Conservation (phyloP, 53 echinoderm and acorn worm genomes). For the Zoroaster sp. region DNA sequence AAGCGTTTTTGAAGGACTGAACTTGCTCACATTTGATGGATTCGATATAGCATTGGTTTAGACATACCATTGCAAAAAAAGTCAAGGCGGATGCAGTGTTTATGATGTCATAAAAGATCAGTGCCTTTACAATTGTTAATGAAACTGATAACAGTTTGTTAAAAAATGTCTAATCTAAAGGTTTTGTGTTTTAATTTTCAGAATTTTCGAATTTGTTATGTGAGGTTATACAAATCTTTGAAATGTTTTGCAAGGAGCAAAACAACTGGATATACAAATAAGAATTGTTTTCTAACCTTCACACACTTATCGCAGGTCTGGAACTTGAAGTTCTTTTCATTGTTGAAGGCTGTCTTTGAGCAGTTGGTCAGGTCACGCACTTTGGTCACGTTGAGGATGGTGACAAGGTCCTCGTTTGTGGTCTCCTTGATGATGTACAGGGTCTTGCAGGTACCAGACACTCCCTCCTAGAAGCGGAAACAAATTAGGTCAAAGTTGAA, state of each 20-base stretch:
- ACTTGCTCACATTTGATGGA: too few species aligned
- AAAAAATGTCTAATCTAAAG: too few species aligned
- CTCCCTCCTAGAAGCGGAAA: slow-evolving; percentile 44
- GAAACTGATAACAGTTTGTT: too few species aligned
- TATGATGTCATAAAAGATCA: too few species aligned
- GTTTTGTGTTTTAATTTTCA: too few species aligned
- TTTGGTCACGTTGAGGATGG: slow-evolving; percentile 66
- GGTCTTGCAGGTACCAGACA: slow-evolving; percentile 64
- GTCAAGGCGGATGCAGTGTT: too few species aligned
- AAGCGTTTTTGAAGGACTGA: too few species aligned
- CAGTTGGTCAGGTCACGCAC: slow-evolving; percentile 65
- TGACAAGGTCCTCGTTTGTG: slow-evolving; percentile 41
- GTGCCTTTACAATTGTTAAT: too few species aligned
- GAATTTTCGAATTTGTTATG: too few species aligned
- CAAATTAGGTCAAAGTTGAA: not conserved
- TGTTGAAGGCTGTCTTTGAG: slow-evolving; percentile 29
- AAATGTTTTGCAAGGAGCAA: not conserved
- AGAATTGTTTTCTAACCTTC: not conserved
- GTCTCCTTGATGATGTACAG: slow-evolving; percentile 52
- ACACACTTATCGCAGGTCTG: slow-evolving; percentile 19
- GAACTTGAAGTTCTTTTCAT: not conserved
- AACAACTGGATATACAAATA: not conserved
- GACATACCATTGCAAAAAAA: too few species aligned
- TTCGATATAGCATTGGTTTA: too few species aligned
- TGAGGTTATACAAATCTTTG: too few species aligned